These are phyloP conservation scores for Falco novaeseelandiae DNA, from an alignment of 2,797 vertebrate species.

Conservation along the genomic window DNA sequence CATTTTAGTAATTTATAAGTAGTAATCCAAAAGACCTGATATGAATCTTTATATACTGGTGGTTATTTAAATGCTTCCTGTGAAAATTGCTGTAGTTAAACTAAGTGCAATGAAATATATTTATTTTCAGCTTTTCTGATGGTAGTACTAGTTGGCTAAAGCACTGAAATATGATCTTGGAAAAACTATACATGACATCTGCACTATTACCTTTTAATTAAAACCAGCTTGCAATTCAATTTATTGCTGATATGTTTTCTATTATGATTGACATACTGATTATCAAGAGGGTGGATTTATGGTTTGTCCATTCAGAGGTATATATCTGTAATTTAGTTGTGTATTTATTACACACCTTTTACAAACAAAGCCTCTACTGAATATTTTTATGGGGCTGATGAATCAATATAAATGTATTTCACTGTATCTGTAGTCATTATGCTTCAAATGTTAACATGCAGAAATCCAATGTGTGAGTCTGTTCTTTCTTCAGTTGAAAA, in stretches of 20 bases:
- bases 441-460: neutral
- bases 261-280: neutral
- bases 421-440: neutral
- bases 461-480: neutral
- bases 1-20: neutral
- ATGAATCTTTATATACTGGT: neutral
- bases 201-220: constrained; percentile 14
- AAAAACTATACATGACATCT: neutral
- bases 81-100: neutral
- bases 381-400: neutral
- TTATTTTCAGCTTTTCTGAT: constrained; percentile 1
- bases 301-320: neutral
- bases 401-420: neutral
- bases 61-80: neutral
- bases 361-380: neutral
- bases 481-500: neutral
- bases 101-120: neutral
- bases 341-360: neutral
- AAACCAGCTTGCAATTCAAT: constrained; percentile 3
- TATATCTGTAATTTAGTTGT: neutral
- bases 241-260: neutral
- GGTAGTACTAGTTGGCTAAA: neutral
- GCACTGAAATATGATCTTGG: neutral
- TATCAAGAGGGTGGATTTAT: neutral
- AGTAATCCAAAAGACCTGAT: neutral